Percentiles rank a stretch among this genome's conserved stretches.
Evolutionary conservation across 2,113 vertebrate genomes (phyloP).

Genomic region (Ovis canadensis): DNA sequence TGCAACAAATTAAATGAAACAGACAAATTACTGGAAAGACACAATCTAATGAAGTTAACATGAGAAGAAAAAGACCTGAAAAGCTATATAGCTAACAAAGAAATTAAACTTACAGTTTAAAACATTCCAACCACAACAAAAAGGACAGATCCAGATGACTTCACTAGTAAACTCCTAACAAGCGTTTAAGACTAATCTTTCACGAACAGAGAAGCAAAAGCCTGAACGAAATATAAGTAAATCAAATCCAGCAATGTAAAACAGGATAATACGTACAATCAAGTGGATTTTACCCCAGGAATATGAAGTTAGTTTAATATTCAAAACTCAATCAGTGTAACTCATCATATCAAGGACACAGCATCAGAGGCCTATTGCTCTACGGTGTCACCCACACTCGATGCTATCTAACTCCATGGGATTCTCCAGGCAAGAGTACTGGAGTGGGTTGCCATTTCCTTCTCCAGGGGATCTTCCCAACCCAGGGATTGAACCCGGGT

Average conservation of each 20-base stretch:
- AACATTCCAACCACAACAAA: background rate
- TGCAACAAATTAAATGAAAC: background rate
- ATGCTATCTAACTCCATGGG: background rate
- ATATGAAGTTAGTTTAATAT: background rate
- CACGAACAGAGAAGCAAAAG: background rate
- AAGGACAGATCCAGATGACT: background rate
- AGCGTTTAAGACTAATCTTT: background rate
- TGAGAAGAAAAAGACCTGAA: background rate
- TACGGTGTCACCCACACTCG: background rate
- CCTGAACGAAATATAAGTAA: background rate
- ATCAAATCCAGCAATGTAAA: background rate
- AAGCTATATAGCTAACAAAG: background rate
- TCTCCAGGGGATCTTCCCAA: too few relatives aligned
- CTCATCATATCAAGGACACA: background rate
- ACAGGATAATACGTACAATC: background rate
- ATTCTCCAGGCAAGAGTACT: too few relatives aligned
- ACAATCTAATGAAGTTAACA: background rate
- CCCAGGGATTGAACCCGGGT: too few relatives aligned
- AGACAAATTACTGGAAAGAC: background rate
- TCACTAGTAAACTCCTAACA: background rate
- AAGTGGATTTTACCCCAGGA: background rate
- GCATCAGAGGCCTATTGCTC: background rate
- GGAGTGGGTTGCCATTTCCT: too few relatives aligned
- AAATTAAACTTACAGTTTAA: background rate
- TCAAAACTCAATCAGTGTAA: constrained; percentile 8